Conservation (phyloP, 2,113 vertebrate species). For the Chloropsis cyanopogon region DNA sequence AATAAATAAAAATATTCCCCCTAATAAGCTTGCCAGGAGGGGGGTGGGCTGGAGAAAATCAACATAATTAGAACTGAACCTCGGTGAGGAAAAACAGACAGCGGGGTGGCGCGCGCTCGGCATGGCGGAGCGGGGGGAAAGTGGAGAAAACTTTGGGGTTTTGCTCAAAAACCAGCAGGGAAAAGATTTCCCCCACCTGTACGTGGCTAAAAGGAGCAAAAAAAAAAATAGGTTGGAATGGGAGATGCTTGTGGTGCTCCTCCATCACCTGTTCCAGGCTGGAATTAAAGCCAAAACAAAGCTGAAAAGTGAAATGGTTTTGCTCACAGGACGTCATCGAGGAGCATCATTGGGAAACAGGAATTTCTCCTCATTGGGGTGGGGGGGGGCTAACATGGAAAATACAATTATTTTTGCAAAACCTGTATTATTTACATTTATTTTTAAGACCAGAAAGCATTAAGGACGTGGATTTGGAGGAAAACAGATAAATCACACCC, state of each 20-base stretch:
- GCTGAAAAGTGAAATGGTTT: not conserved
- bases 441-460: not conserved
- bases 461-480: accelerated
- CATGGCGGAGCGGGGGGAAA: constrained; percentile 34
- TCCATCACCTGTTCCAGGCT: not conserved
- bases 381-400: accelerated
- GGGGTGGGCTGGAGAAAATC: constrained; percentile 91
- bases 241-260: not conserved
- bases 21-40: constrained; percentile 95
- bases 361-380: not conserved
- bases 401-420: not conserved
- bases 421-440: not conserved
- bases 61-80: constrained; percentile 99
- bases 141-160: constrained; percentile 55
- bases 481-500: not conserved
- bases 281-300: not conserved
- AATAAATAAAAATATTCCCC: constrained; percentile 99
- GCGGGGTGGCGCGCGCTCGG: constrained; percentile 74
- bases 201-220: accelerated
- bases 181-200: not conserved
- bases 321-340: accelerated
- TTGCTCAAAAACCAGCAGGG: not conserved
- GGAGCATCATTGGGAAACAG: accelerated
- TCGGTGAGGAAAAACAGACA: constrained; percentile 82
- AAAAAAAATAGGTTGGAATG: not conserved